Evolutionary conservation across 1,140 invertebrate species (phyloP).

Genomic region (Polyergus mexicanus): DNA sequence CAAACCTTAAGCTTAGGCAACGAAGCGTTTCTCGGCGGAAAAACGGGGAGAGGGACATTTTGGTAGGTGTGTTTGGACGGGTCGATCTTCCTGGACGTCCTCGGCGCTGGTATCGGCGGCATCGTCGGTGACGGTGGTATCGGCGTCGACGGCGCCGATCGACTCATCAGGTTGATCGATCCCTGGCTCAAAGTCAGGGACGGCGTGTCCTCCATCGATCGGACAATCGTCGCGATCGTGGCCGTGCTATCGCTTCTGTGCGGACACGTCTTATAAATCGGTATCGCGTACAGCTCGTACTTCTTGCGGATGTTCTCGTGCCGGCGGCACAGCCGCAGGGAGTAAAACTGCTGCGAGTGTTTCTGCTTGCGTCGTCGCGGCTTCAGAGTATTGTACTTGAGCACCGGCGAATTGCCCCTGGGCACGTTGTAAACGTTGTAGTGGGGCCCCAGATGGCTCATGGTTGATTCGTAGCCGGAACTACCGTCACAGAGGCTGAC

Average conservation of each 20-base stretch:
- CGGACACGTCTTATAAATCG: constrained; percentile 83
- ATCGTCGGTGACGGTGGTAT: constrained; percentile 52
- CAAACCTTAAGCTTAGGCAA: constrained; percentile 81
- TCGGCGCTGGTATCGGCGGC: constrained; percentile 84
- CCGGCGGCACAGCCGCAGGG: constrained; percentile 81
- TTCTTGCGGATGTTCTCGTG: constrained; percentile 76
- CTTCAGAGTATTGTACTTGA: constrained; percentile 82
- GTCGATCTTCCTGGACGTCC: constrained; percentile 81
- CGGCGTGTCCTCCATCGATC: constrained; percentile 68
- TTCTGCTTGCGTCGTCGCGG: constrained; percentile 82
- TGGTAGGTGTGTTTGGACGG: constrained; percentile 86
- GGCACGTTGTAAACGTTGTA: constrained; percentile 83
- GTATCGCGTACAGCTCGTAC: constrained; percentile 84
- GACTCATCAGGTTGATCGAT: background rate
- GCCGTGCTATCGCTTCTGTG: constrained; percentile 79
- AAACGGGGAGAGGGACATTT: constrained; percentile 86
- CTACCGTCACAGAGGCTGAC: constrained; percentile 84
- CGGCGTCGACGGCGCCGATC: constrained; percentile 37
- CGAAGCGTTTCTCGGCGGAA: constrained; percentile 79
- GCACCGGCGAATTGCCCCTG: constrained; percentile 82
- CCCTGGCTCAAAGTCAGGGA: constrained; percentile 49
- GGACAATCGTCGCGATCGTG: constrained; percentile 73
- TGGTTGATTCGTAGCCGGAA: constrained; percentile 89
- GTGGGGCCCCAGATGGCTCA: constrained; percentile 86
- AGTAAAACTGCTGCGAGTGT: constrained; percentile 84